phyloP scores from a whole-genome alignment of 2,797 vertebrate genomes.

The Ciconia nigra region DNA sequence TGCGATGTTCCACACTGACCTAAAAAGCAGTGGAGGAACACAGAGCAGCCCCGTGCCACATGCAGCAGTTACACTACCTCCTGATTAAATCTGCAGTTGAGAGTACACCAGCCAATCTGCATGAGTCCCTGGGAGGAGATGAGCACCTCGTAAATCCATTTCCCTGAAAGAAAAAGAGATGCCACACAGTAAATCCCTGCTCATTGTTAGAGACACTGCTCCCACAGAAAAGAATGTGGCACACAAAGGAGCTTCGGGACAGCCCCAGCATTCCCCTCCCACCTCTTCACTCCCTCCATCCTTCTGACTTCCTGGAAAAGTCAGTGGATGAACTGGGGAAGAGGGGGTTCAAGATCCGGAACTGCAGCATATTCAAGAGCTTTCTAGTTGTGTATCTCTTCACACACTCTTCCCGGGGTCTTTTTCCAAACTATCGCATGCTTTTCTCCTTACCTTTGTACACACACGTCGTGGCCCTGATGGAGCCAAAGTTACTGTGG shows the following conservation, averaged over 20 bases:
- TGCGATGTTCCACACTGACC: neutral
- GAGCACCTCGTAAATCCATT: conserved; percentile 97
- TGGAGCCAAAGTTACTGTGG: conserved; percentile 98
- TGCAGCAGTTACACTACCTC: conserved; percentile 79
- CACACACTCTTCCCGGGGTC: neutral
- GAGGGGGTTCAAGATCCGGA: neutral
- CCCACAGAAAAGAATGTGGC: neutral
- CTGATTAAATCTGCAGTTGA: conserved; percentile 97
- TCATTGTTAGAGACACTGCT: neutral
- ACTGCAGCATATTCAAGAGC: neutral
- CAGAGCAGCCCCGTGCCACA: neutral
- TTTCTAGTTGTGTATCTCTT: neutral
- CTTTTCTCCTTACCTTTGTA: conserved; percentile 86
- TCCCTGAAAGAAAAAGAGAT: conserved; percentile 77
- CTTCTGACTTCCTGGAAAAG: neutral
- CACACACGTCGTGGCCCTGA: conserved; percentile 93
- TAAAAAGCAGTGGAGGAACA: neutral
- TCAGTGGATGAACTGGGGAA: neutral
- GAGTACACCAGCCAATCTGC: conserved; percentile 98
- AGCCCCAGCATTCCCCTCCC: neutral
- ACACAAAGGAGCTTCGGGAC: neutral
- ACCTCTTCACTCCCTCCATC: neutral
- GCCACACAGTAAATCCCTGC: neutral
- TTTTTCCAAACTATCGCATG: neutral
- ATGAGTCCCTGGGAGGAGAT: conserved; percentile 98